These are phyloP conservation scores for Dromiciops gliroides DNA, from an alignment of 2,113 vertebrate genomes.

Conservation along the genomic window DNA sequence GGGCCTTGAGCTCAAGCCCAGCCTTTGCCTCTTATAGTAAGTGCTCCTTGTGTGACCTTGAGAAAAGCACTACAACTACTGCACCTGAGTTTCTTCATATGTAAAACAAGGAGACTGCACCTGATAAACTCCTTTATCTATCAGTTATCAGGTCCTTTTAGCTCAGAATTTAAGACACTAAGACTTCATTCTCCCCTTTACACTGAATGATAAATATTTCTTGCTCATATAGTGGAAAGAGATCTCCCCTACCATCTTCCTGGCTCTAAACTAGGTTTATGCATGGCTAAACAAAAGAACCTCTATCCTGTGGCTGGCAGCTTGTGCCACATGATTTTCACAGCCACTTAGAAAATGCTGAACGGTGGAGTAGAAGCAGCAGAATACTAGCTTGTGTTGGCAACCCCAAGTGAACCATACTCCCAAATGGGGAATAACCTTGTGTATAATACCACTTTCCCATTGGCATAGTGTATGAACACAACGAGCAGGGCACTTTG, in stretches of 20 bases:
- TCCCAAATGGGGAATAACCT: background rate
- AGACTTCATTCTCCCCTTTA: background rate
- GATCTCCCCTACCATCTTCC: background rate
- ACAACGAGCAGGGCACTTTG: background rate
- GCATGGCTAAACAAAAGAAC: background rate
- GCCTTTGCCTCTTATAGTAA: background rate
- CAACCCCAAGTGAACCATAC: background rate
- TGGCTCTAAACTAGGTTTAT: background rate
- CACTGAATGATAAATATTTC: background rate
- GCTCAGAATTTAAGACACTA: background rate
- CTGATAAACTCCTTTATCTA: background rate
- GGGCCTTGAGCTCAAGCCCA: background rate
- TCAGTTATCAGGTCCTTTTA: too few relatives aligned
- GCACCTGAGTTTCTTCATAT: background rate
- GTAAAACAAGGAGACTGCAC: background rate
- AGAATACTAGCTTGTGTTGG: background rate
- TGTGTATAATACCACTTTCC: background rate
- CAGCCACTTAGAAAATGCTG: background rate
- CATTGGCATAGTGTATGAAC: background rate
- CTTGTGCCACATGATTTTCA: background rate
- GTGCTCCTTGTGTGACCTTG: background rate
- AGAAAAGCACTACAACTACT: background rate
- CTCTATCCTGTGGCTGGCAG: background rate
- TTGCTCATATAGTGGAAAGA: background rate
- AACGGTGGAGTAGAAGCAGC: background rate